A percentile compares a stretch with the other conserved stretches of the same genome.
phyloP scores from a whole-genome alignment of 1,140 invertebrate genomes.

The Anastatus disparis region DNA sequence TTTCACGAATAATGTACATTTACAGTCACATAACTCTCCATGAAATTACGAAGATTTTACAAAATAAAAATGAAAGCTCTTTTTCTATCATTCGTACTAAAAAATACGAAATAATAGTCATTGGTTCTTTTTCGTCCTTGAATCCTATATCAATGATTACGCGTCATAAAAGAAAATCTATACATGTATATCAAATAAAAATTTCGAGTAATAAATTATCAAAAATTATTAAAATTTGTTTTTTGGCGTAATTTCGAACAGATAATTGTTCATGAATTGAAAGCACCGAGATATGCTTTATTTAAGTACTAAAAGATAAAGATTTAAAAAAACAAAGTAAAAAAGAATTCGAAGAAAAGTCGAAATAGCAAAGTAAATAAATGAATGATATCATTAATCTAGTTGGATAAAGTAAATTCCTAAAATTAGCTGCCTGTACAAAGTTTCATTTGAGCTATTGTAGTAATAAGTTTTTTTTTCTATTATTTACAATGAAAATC shows the following conservation, averaged over 20 bases:
- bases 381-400: not conserved
- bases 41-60: not conserved
- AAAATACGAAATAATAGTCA: conserved; percentile 61
- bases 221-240: not conserved
- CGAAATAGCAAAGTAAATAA: not conserved
- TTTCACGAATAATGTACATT: conserved; percentile 11
- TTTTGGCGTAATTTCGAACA: not conserved
- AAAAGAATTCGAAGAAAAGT: not conserved
- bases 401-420: conserved; percentile 6
- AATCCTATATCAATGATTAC: not conserved
- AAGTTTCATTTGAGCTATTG: conserved; percentile 31
- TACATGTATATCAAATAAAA: too few species aligned
- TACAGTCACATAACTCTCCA: not conserved
- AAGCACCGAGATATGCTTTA: not conserved
- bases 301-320: conserved; percentile 16
- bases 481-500: conserved; percentile 44
- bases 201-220: too few species aligned
- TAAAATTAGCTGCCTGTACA: conserved; percentile 58
- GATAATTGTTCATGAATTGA: not conserved
- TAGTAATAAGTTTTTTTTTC: conserved; percentile 15
- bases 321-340: too few species aligned
- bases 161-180: too few species aligned
- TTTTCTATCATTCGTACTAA: conserved; percentile 10
- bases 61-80: conserved; percentile 33
- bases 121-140: conserved; percentile 53